Base-by-base conservation (phyloP, 2,888 invertebrate species). In the Auanema freiburgensis region DNA sequence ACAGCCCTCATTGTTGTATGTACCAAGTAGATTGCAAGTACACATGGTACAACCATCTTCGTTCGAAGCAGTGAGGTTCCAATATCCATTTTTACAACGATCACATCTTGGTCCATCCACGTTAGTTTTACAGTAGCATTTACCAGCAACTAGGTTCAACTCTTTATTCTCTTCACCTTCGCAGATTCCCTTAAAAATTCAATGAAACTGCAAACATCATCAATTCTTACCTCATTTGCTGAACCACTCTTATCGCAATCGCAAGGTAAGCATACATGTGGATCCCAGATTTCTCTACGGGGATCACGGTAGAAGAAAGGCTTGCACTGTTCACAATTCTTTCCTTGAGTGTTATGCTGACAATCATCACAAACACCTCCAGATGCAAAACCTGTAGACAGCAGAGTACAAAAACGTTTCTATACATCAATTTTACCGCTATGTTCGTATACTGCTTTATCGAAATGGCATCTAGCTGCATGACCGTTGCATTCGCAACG, bases 311-410 rank as follows among this genome's bases (percentile, higher is more conserved):
- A 99, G 87, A 89, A 99, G 86, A 91, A 93, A 0, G 92, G 91
- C 85, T 91, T 91, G 85, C 98, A 99, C 78, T 91, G 90, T 85
- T 98, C 94, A 86, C 98, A 99, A 84, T 97, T 93, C 59, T 91
- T 89, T 8, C 98, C 98, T 87, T 91, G 90, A 0, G 98, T 99
- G 84, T 96, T 94, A 86, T 99, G 94, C 84, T 90, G 89, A 84
- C 98, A 99, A 78, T 93, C 91, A 84, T 96, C 94, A 86, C 98
- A 99, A 51, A 97, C 93, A 59, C 98, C 98, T 49, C 98, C 98
- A 82, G 93, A 94, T 0, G 92, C 89, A 59, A 66, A 71, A 23
- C 79, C 79, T 78, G 58, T 11, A 63, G 43, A 14, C n/a, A 43
- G 14, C 43, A 43, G 43, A 43, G 43, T 12, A 12, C 11, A 18